Evolutionary conservation across 1,140 invertebrate genomes (phyloP).

Genomic region (Psilanteris sp.): DNA sequence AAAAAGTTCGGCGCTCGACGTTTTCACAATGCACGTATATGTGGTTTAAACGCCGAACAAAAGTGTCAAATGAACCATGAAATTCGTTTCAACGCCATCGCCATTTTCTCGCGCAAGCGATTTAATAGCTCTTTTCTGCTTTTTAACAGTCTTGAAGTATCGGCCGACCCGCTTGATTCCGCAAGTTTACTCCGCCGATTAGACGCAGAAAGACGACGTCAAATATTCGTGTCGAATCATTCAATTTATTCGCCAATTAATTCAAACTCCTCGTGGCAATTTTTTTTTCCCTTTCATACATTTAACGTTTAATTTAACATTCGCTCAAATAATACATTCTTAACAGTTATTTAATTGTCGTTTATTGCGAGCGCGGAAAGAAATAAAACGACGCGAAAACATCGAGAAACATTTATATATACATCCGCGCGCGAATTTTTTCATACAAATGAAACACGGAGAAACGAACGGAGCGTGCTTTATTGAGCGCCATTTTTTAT

Average conservation of each 20-base stretch:
- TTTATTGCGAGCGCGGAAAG: not conserved
- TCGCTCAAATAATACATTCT: too few species aligned
- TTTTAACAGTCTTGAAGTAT: conserved; percentile 50
- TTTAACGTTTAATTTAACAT: conserved; percentile 10
- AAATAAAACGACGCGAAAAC: not conserved
- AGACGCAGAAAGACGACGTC: conserved; percentile 44
- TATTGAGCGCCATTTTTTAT: conserved; percentile 53
- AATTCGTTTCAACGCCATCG: conserved; percentile 63
- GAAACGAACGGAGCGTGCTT: conserved; percentile 53
- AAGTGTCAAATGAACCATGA: conserved; percentile 72
- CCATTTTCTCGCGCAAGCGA: conserved; percentile 49
- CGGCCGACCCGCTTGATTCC: conserved; percentile 34
- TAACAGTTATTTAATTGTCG: not conserved
- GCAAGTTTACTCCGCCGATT: conserved; percentile 35
- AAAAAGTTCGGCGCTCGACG: conserved; percentile 56
- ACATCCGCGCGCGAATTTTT: conserved; percentile 15
- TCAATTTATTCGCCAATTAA: conserved; percentile 44
- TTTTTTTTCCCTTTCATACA: too few species aligned
- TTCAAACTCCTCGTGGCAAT: too few species aligned
- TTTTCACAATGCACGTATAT: conserved; percentile 33
- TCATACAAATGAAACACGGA: conserved; percentile 42
- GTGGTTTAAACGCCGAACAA: conserved; percentile 58
- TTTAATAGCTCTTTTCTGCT: conserved; percentile 54
- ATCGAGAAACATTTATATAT: conserved; percentile 6
- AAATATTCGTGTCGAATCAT: conserved; percentile 46